Conservation (phyloP, 2,797 vertebrate species). For the Gymnodraco acuticeps region DNA sequence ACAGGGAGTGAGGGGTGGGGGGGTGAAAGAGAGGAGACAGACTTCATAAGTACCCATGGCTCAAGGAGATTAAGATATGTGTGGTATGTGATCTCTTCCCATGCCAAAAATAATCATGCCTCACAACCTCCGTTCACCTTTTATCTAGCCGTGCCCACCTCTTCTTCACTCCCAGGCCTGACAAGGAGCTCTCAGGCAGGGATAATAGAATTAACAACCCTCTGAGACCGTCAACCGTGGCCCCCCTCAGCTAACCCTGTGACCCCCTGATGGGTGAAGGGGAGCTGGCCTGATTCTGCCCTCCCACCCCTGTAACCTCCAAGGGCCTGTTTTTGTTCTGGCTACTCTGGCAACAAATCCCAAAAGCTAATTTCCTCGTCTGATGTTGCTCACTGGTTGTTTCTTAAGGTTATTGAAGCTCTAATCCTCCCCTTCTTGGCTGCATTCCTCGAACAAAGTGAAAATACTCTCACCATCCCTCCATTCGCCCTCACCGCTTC, state of each 20-base stretch:
- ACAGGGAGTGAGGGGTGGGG: constrained; percentile 37
- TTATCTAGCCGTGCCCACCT: constrained; percentile 43
- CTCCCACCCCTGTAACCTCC: constrained; percentile 69
- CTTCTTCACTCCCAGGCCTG: constrained; percentile 47
- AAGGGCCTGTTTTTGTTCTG: constrained; percentile 71
- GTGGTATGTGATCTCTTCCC: constrained; percentile 73
- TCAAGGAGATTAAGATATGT: constrained; percentile 67
- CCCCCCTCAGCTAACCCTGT: constrained; percentile 53
- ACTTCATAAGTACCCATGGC: constrained; percentile 54
- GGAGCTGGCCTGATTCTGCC: constrained; percentile 59
- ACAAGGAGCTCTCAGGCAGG: constrained; percentile 74
- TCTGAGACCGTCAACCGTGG: constrained; percentile 65
- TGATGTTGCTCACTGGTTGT: constrained; percentile 68
- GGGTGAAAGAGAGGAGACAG: constrained; percentile 39
- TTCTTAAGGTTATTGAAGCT: constrained; percentile 59
- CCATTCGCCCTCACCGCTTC: constrained; percentile 26
- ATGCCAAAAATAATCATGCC: constrained; percentile 64
- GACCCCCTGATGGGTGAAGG: constrained; percentile 66
- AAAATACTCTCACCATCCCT: constrained; percentile 54
- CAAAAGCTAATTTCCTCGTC: constrained; percentile 72
- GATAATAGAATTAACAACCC: constrained; percentile 82
- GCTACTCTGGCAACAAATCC: constrained; percentile 79
- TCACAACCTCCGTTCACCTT: constrained; percentile 61
- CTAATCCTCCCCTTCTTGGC: constrained; percentile 26
- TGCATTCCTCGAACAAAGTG: constrained; percentile 60